These are phyloP conservation scores for Stegastes partitus DNA, from an alignment of 2,113 vertebrate species.

Conservation along the genomic window DNA sequence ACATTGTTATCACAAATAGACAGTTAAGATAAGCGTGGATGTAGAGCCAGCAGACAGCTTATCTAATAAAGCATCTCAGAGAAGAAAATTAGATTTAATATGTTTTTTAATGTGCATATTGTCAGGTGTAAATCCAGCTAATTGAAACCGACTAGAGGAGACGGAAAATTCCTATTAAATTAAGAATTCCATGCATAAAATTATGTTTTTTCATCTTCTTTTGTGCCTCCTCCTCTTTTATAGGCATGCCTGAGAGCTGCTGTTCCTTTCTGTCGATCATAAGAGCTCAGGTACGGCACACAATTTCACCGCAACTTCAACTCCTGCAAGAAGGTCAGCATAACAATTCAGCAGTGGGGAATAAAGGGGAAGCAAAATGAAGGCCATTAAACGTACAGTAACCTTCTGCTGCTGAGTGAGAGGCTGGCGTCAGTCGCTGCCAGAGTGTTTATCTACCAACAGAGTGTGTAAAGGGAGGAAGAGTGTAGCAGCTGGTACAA, in stretches of 20 bases:
- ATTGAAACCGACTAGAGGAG: conserved; percentile 26
- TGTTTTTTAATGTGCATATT: conserved; percentile 29
- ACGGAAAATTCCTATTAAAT: conserved; percentile 19
- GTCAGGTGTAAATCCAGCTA: conserved; percentile 21
- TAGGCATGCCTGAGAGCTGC: conserved; percentile 4
- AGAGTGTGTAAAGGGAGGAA: not conserved
- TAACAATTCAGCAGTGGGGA: conserved; percentile 28
- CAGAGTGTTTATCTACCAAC: conserved; percentile 35
- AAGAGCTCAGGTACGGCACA: not conserved
- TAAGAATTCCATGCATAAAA: not conserved
- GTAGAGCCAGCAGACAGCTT: conserved; percentile 18
- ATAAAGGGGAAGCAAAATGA: conserved; percentile 42
- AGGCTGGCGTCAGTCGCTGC: conserved; percentile 18
- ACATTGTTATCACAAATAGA: conserved; percentile 19
- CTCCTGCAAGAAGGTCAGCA: conserved; percentile 40
- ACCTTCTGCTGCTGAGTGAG: conserved; percentile 39
- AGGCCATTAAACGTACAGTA: conserved; percentile 61
- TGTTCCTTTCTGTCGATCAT: conserved; percentile 32
- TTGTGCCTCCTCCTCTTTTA: conserved; percentile 8
- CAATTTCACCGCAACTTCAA: conserved; percentile 23
- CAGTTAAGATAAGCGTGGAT: conserved; percentile 23
- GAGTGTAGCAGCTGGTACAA: conserved; percentile 15
- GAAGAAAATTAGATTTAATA: conserved; percentile 36
- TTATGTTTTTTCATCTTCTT: not conserved
- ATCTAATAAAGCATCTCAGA: conserved; percentile 19